Percentiles rank a stretch among this genome's conserved stretches.
phyloP scores from a whole-genome alignment of 2,113 vertebrate genomes.

The Anguilla japonica region DNA sequence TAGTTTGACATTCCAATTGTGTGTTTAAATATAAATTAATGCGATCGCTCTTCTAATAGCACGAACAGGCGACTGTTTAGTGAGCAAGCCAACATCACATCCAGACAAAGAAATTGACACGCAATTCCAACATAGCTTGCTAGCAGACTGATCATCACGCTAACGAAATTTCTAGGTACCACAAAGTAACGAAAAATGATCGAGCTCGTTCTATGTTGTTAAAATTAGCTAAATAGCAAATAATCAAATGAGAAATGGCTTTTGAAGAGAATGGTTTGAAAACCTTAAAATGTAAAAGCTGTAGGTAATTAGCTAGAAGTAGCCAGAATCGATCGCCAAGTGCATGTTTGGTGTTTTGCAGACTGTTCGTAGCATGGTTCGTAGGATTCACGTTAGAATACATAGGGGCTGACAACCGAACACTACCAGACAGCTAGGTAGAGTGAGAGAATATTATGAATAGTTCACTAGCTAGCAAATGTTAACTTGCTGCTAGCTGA shows the following conservation, averaged over 20 bases:
- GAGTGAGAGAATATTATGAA: no score
- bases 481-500: background rate
- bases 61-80: background rate
- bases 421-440: no score
- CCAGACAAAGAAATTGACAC: constrained; percentile 25
- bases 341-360: background rate
- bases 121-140: background rate
- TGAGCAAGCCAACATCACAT: background rate
- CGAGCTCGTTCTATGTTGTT: background rate
- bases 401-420: background rate
- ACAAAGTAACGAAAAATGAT: no score
- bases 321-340: background rate
- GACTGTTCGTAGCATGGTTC: background rate
- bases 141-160: background rate
- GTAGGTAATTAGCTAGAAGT: background rate
- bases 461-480: background rate
- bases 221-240: background rate
- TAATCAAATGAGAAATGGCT: background rate
- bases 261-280: background rate
- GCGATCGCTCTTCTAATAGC: background rate
- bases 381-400: background rate
- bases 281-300: background rate
- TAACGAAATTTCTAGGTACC: background rate
- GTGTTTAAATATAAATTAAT: background rate
- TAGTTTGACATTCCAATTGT: background rate